Evolutionary conservation across 1,140 invertebrate genomes (phyloP).

Genomic region (Asbolus verrucosus): DNA sequence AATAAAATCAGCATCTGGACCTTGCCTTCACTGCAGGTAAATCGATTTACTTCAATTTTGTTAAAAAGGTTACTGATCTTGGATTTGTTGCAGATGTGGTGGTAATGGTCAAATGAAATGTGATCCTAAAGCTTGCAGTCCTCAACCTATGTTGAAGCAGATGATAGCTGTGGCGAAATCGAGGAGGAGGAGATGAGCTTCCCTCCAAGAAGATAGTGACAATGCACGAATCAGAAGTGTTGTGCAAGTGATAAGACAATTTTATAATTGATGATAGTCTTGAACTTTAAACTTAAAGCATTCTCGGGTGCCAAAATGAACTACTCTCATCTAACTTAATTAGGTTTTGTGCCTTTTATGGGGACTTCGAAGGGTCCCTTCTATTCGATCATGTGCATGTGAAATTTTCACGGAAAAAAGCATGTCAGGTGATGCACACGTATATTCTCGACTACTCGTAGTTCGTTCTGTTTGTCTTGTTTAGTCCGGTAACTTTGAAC

Average conservation of each 20-base stretch:
- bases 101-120: constrained; percentile 93
- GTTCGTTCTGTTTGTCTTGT: too few species aligned
- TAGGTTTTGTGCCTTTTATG: constrained; percentile 63
- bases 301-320: constrained; percentile 66
- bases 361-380: constrained; percentile 13
- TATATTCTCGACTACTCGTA: constrained; percentile 53
- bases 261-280: constrained; percentile 60
- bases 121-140: constrained; percentile 87
- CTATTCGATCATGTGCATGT: constrained; percentile 5
- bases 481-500: too few species aligned
- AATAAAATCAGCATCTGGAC: constrained; percentile 86
- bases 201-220: constrained; percentile 60
- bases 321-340: constrained; percentile 50
- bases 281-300: constrained; percentile 56
- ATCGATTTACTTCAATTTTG: constrained; percentile 62
- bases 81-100: constrained; percentile 79
- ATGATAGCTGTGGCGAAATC: constrained; percentile 84
- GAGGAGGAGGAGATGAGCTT: constrained; percentile 80
- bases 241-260: constrained; percentile 61
- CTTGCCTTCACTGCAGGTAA: constrained; percentile 93
- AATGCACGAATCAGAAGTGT: constrained; percentile 54
- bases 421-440: constrained; percentile 51
- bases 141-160: constrained; percentile 88
- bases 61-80: constrained; percentile 23
- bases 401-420: constrained; percentile 25